Percentiles rank a stretch among this genome's conserved stretches.
These are phyloP conservation scores for Aegithalos caudatus DNA, from an alignment of 2,113 vertebrate species.

Conservation along the genomic window DNA sequence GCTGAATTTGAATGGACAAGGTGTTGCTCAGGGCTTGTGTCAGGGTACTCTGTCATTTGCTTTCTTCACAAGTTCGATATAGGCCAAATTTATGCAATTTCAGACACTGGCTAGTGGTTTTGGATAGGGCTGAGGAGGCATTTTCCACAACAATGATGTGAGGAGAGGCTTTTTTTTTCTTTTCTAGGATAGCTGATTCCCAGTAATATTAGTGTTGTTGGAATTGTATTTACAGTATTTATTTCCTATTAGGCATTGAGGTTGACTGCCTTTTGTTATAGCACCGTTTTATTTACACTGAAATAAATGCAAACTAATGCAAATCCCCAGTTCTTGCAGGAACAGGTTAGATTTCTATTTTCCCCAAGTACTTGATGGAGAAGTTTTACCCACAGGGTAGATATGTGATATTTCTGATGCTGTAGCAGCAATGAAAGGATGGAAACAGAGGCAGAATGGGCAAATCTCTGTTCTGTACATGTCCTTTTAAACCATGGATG, in stretches of 20 bases:
- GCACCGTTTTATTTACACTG: neutral
- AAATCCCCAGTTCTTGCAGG: neutral
- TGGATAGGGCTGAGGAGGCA: neutral
- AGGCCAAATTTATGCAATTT: neutral
- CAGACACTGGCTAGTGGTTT: neutral
- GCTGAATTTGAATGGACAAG: neutral
- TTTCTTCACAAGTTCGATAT: neutral
- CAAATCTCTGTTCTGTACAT: neutral
- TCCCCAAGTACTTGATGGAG: neutral
- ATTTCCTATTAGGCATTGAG: neutral
- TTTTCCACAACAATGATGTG: neutral
- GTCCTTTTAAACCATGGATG: neutral
- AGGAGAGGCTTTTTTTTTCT: neutral
- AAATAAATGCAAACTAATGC: neutral
- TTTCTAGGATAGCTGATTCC: neutral
- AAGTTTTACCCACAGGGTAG: neutral
- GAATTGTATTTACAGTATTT: neutral
- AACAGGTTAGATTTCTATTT: neutral
- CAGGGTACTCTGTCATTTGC: neutral
- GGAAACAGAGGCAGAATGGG: neutral
- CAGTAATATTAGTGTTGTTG: neutral
- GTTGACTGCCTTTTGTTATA: neutral
- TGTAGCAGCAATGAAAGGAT: neutral
- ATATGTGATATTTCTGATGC: neutral
- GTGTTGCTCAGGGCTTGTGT: fast-evolving